Conservation (phyloP, 2,113 vertebrate genomes). For the Arvicanthis niloticus region DNA sequence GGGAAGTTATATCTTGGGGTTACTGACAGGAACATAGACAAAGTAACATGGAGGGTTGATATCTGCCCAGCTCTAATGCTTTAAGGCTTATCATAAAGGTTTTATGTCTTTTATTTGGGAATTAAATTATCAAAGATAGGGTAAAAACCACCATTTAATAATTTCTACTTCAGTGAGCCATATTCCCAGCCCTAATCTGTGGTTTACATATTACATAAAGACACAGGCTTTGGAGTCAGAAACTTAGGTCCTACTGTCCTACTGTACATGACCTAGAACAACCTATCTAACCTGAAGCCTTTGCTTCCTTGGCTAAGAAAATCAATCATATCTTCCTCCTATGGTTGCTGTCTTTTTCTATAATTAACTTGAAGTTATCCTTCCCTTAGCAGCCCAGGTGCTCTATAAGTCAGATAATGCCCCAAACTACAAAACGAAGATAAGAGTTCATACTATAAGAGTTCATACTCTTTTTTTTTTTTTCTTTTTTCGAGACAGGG, state of each 20-base stretch:
- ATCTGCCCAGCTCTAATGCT: no score
- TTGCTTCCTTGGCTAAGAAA: background rate
- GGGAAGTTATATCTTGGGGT: no score
- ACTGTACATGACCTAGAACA: background rate
- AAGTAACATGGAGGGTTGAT: no score
- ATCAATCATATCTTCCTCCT: background rate
- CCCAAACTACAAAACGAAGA: background rate
- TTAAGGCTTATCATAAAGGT: no score
- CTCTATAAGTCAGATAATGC: background rate
- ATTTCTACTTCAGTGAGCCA: no score
- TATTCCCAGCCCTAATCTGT: background rate
- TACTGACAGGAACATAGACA: no score
- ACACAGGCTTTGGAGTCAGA: constrained; percentile 10
- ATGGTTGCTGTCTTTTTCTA: background rate
- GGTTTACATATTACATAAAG: background rate
- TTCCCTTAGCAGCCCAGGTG: background rate
- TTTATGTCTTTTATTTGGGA: no score
- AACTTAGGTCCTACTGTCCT: background rate
- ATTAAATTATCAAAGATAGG: no score
- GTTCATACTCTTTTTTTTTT: no score
- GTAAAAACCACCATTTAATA: no score
- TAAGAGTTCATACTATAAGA: background rate
- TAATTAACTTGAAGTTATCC: background rate
- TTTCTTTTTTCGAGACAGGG: no score
- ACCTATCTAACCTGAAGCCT: constrained; percentile 18